Percentiles rank a stretch among this genome's conserved stretches.
Evolutionary conservation across 2,888 invertebrate species (phyloP).

Genomic region (Lagria hirta): DNA sequence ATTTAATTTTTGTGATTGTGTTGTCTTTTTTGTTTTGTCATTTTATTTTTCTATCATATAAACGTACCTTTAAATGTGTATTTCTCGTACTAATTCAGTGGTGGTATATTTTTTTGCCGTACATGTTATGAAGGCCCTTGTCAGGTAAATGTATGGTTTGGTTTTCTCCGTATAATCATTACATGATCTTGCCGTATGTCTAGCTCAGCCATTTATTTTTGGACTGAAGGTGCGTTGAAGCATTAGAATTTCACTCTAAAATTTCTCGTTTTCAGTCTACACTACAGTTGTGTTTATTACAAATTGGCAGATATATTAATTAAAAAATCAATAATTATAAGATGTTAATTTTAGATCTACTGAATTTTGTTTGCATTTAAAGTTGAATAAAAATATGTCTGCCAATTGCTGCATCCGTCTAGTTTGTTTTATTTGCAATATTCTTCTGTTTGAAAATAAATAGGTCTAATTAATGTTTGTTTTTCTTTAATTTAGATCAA

Average conservation of each 20-base stretch:
- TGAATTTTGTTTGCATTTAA: background rate
- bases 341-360: no score
- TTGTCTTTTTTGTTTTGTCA: slow-evolving; percentile 12
- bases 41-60: slow-evolving; percentile 25
- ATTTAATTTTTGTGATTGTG: slow-evolving; percentile 9
- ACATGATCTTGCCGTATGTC: slow-evolving; percentile 50
- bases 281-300: slow-evolving; percentile 13
- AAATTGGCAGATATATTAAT: slow-evolving; percentile 11
- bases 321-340: no score
- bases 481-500: slow-evolving; percentile 39
- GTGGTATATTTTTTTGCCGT: slow-evolving; percentile 55
- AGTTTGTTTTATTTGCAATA: slow-evolving; percentile 6
- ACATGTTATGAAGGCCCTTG: slow-evolving; percentile 48
- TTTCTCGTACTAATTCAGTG: slow-evolving; percentile 49
- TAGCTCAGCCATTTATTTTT: slow-evolving; percentile 48
- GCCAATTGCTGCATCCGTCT: slow-evolving; percentile 14
- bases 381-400: slow-evolving; percentile 5
- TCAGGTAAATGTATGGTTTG: slow-evolving; percentile 51
- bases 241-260: slow-evolving; percentile 36
- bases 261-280: slow-evolving; percentile 18
- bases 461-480: slow-evolving; percentile 1
- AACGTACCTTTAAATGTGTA: slow-evolving; percentile 26
- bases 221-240: slow-evolving; percentile 52
- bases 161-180: slow-evolving; percentile 34
- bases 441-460: background rate